Conservation (phyloP, 2,797 vertebrate species). For the Pangasius mekongensis region DNA sequence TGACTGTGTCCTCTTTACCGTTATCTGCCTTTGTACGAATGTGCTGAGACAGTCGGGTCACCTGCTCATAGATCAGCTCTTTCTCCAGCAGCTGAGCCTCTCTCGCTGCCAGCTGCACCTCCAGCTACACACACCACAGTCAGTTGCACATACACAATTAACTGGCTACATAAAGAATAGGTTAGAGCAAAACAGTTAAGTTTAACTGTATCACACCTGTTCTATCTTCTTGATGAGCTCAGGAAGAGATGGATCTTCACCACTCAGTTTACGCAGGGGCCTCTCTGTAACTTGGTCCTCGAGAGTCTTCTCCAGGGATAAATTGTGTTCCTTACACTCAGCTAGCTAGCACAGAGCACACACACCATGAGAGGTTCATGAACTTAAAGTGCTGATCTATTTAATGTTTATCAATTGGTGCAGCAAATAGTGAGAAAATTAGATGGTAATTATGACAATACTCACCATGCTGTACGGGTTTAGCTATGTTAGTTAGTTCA, state of each 20-base stretch:
- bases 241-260: constrained; percentile 76
- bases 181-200: background rate
- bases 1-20: constrained; percentile 76
- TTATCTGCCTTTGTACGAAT: constrained; percentile 69
- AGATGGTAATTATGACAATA: no score
- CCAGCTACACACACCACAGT: constrained; percentile 73
- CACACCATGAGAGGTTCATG: constrained; percentile 2
- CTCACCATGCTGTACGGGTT: background rate
- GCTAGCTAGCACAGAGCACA: constrained; percentile 76
- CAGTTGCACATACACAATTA: background rate
- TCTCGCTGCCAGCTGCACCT: constrained; percentile 78
- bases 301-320: constrained; percentile 70
- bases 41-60: constrained; percentile 77
- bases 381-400: background rate
- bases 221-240: constrained; percentile 85
- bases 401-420: background rate
- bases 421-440: background rate
- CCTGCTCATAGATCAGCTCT: constrained; percentile 82
- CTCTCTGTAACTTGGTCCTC: constrained; percentile 65
- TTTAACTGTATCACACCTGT: constrained; percentile 71
- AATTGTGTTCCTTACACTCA: constrained; percentile 81
- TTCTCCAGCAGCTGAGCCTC: constrained; percentile 86
- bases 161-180: background rate
- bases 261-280: constrained; percentile 70
- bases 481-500: background rate